A percentile compares a stretch with the other conserved stretches of the same genome.
Conservation (phyloP, 2,888 invertebrate species). For the Hemithea aestivaria region DNA sequence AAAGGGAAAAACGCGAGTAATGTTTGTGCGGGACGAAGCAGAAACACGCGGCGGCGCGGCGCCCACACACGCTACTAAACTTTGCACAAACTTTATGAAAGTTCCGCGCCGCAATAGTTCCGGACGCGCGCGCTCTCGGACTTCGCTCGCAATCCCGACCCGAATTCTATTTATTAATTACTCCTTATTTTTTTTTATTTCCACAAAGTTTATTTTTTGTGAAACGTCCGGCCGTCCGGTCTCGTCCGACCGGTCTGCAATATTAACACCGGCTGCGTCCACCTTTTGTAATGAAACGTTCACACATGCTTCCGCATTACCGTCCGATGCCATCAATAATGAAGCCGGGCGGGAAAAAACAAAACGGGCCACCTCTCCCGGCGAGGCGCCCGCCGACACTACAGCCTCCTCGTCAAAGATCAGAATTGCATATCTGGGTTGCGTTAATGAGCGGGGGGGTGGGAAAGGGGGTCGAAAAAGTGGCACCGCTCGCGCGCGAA, state of each 20-base stretch:
- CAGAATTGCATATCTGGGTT: slow-evolving; percentile 83
- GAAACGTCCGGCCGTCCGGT: slow-evolving; percentile 75
- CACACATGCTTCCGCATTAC: slow-evolving; percentile 80
- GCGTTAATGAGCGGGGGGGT: slow-evolving; percentile 81
- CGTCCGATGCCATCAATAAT: slow-evolving; percentile 80
- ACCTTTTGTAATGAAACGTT: slow-evolving; percentile 80
- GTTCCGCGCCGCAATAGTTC: slow-evolving; percentile 52
- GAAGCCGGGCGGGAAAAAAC: slow-evolving; percentile 80
- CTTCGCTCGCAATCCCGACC: slow-evolving; percentile 27
- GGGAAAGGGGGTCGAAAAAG: slow-evolving; percentile 74
- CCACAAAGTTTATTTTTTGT: slow-evolving; percentile 54
- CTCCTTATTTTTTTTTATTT: slow-evolving; percentile 44
- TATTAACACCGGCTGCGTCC: slow-evolving; percentile 77
- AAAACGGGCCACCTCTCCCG: slow-evolving; percentile 76
- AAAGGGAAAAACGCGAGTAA: slow-evolving; percentile 18
- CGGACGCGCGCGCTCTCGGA: slow-evolving; percentile 39
- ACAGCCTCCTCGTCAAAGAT: slow-evolving; percentile 81
- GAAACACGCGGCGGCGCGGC: slow-evolving; percentile 23
- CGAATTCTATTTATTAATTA: slow-evolving; percentile 44
- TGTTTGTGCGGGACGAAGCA: slow-evolving; percentile 25
- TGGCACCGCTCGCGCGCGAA: slow-evolving; percentile 83
- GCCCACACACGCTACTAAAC: slow-evolving; percentile 66
- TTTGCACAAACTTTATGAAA: slow-evolving; percentile 51
- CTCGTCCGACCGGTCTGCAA: slow-evolving; percentile 76
- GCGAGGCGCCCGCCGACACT: slow-evolving; percentile 77